Evolutionary conservation across 1,140 invertebrate genomes (phyloP).

Genomic region (Nymphalis io): DNA sequence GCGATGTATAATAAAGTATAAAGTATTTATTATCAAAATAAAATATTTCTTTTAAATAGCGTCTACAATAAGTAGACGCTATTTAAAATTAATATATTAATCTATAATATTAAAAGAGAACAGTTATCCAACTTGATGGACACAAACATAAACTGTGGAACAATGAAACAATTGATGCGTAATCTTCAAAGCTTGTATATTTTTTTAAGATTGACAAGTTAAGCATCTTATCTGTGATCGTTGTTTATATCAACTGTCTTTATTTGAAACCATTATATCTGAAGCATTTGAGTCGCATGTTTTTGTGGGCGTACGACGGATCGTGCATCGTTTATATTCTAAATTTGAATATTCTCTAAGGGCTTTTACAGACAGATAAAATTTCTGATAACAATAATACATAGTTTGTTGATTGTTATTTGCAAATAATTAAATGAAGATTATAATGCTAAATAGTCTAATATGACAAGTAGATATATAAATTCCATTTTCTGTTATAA

Average conservation of each 20-base stretch:
- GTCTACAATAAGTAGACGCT: too few relatives aligned
- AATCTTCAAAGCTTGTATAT: not conserved
- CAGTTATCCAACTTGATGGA: not conserved
- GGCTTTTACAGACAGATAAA: conserved; percentile 14
- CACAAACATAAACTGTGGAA: not conserved
- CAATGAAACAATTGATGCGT: conserved; percentile 1
- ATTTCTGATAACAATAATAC: not conserved
- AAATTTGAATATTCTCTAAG: conserved; percentile 29
- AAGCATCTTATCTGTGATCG: conserved; percentile 21
- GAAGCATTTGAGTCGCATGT: conserved; percentile 14
- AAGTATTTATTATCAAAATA: too few relatives aligned
- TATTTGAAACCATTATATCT: conserved; percentile 17
- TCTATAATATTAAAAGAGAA: not conserved
- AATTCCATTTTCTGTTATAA: too few relatives aligned
- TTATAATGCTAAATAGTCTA: too few relatives aligned
- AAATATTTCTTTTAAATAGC: too few relatives aligned
- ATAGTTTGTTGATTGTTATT: not conserved
- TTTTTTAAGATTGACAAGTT: conserved; percentile 9
- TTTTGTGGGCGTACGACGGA: conserved; percentile 32
- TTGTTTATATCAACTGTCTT: not conserved
- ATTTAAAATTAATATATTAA: not conserved
- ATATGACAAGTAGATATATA: too few relatives aligned
- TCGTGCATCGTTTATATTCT: conserved; percentile 27
- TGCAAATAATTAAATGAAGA: too few relatives aligned
- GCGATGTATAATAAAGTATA: too few relatives aligned